phyloP scores from a whole-genome alignment of 2,113 vertebrate genomes.

The Capricornis sumatraensis region DNA sequence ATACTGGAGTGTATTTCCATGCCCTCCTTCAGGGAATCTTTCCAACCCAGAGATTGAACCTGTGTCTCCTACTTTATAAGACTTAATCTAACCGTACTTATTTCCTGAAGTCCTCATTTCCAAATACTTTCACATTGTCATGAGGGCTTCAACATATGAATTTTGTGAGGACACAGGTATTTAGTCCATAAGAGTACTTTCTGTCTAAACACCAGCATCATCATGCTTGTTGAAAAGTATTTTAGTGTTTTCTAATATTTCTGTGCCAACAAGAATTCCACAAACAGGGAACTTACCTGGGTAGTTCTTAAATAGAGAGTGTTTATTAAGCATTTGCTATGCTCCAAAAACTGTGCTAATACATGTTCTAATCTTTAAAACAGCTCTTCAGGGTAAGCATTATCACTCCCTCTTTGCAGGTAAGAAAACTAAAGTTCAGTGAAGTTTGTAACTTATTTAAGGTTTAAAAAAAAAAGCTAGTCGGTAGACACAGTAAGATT shows the following conservation, averaged over 20 bases:
- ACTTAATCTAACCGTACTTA: not conserved
- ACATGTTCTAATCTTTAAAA: not conserved
- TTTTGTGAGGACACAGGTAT: not conserved
- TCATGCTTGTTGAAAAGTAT: not conserved
- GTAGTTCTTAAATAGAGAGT: not conserved
- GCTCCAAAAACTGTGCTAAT: not conserved
- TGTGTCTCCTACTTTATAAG: not conserved
- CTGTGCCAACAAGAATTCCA: not conserved
- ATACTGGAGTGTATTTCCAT: not conserved
- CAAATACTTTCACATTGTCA: not conserved
- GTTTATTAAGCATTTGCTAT: not conserved
- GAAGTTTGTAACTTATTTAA: not conserved
- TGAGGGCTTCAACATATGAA: not conserved
- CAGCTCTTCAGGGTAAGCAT: not conserved
- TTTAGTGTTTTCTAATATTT: not conserved
- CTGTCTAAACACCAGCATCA: not conserved
- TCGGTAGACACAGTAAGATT: not conserved
- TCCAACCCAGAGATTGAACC: not conserved
- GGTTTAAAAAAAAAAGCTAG: not conserved
- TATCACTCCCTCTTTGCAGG: not conserved
- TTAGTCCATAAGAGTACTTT: not conserved
- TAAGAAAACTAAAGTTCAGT: not conserved
- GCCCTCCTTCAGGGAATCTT: not conserved
- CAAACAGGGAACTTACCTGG: not conserved
- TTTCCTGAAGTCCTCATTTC: not conserved